phyloP scores from a whole-genome alignment of 92 coral and sea anemone genomes.

The Paramuricea clavata region DNA sequence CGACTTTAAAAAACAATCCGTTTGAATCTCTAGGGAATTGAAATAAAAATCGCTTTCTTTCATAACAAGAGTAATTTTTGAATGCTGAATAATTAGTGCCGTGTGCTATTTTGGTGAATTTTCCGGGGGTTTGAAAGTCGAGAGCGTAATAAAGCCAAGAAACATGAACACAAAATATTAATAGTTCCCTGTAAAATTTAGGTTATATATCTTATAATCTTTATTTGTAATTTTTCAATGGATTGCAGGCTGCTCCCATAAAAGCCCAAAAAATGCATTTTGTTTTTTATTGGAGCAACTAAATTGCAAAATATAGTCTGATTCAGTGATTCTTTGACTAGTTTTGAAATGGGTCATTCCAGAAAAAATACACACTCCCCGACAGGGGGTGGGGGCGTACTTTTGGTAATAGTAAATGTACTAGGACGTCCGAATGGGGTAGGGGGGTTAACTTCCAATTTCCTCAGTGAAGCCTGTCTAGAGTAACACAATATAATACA shows the following conservation, averaged over 20 bases:
- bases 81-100: background rate
- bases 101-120: constrained; percentile 5
- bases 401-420: too few relatives aligned
- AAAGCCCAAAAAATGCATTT: background rate
- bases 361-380: too few relatives aligned
- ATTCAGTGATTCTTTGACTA: too few relatives aligned
- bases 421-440: too few relatives aligned
- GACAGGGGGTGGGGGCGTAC: too few relatives aligned
- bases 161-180: background rate
- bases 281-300: too few relatives aligned
- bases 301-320: too few relatives aligned
- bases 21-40: constrained; percentile 14
- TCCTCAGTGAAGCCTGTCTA: too few relatives aligned
- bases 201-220: background rate
- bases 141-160: background rate
- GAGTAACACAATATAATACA: too few relatives aligned
- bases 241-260: background rate
- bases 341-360: too few relatives aligned
- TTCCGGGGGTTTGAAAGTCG: background rate
- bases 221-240: background rate
- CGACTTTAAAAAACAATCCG: constrained; percentile 14
- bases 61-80: background rate
- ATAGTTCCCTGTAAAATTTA: background rate
- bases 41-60: background rate
- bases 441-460: too few relatives aligned